Conservation (phyloP, 2,888 invertebrate species). For the Epicampocera succincta region DNA sequence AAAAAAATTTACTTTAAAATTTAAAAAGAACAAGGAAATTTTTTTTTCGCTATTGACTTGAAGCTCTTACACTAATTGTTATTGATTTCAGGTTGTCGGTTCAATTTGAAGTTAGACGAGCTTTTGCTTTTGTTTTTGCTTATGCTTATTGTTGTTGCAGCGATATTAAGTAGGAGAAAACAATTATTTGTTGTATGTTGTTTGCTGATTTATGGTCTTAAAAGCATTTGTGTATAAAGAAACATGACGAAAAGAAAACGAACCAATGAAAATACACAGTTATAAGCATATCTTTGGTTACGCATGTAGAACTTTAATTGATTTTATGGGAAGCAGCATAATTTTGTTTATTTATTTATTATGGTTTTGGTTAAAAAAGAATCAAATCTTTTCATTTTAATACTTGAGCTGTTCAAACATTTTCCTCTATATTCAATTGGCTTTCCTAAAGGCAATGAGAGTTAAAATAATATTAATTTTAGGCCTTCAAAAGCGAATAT, state of each 20-base stretch:
- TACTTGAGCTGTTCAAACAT: too few relatives aligned
- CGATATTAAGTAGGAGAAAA: conserved; percentile 41
- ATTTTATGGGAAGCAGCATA: conserved; percentile 14
- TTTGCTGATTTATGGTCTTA: conserved; percentile 6
- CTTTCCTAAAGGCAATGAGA: too few relatives aligned
- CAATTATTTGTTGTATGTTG: conserved; percentile 29
- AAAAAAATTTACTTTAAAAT: too few relatives aligned
- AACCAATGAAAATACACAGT: conserved; percentile 6
- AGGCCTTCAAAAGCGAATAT: too few relatives aligned
- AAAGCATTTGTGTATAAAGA: conserved; percentile 8
- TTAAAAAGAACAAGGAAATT: too few relatives aligned
- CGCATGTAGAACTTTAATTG: conserved; percentile 48
- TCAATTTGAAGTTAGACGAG: neutral
- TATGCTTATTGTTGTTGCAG: neutral
- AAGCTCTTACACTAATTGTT: neutral
- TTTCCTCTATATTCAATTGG: too few relatives aligned
- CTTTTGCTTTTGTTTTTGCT: neutral
- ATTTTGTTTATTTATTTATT: neutral
- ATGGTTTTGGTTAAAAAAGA: too few relatives aligned
- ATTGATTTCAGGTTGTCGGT: neutral
- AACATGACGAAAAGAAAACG: conserved; percentile 34
- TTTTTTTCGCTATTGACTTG: too few relatives aligned
- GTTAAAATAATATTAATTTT: too few relatives aligned
- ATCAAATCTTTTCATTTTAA: neutral
- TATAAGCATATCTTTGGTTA: conserved; percentile 41